Base-by-base conservation (phyloP, 2,113 vertebrate genomes). In the Etheostoma spectabile region DNA sequence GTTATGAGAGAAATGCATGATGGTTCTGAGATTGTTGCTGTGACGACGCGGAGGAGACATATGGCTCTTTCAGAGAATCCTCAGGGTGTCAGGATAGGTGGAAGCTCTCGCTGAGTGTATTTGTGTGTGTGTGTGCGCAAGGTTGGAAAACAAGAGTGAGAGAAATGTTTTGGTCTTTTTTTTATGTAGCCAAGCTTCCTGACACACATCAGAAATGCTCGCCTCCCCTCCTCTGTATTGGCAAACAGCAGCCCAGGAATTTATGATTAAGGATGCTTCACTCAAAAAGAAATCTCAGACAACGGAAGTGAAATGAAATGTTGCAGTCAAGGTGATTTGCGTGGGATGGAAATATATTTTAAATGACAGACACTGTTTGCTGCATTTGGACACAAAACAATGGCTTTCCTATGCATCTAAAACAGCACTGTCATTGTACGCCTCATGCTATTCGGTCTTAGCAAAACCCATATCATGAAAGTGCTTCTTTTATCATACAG, bases 1-100 rank as follows among this genome's bases (percentile, higher is more conserved):
- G 56, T 83, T 63, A 86, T 80, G 74, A 74, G 77, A 83, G 72
- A 83, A 85, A 72, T 85, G 82, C 84, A 69, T 42, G 64, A 89
- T 85, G 84, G 77, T 82, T 77, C 72, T 53, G 84, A 88, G 84
- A 86, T 85, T 87, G 84, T 93, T 91, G 88, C 87, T 89, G 81
- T 89, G 86, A 90, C 88, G 27, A 89, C 52, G 68, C 77, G 12
- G 79, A 79, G 77, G 79, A 86, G 80, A 86, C 92, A 93, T 90
- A 92, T 92, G 92, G 90, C 67, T 85, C 63, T 82, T 81, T 77
- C 53, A 71, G 76, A 80, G 79, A 74, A 79, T 76, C 86, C 72
- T 83, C 67, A 3, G 80, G 78, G 82, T 86, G 87, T 90, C 82
- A 46, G 88, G 69, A 77, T 82, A 89, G 86, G 86, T 91, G 85